Evolutionary conservation across 2,888 invertebrate species (phyloP), one percentile per base, ranked within the genome.

Genomic region (Thecocarcelia acutangulata): DNA sequence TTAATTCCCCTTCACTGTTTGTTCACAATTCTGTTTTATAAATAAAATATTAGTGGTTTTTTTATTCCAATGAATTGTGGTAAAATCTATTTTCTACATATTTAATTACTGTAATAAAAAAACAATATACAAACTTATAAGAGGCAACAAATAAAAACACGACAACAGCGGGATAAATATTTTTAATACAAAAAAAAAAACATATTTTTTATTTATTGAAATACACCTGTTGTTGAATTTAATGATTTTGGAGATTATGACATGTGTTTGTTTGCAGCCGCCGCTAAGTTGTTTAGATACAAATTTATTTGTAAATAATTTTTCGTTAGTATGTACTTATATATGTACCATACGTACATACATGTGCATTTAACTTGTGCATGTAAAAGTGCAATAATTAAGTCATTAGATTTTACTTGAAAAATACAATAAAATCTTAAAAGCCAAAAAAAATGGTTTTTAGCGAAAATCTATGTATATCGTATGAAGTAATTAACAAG

Each of bases 1-100:
- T 40, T 64, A 46, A 64, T 64, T 74, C 24, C 40, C 37, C 63
- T 48, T 24, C 1, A 48, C 24, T 74, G 37, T 74, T 44, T 59
- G 15, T 44, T 13, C 19, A 15, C 56, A 42, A 48, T 58, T 56
- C 21, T 24, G 15, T 46, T 19, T 33, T 33, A 5, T 19, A 44
- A 74, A 74, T 66, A 58, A 42, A 75, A 50, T 44, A 19, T 40
- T 56, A 52, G 66, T 68, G 66, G 58, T n/a, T 68, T 50, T n/a
- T 50, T 68, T 56, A 59, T 68, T 66, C 42, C 37, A 59, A 61
- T 68, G 44, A 44, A 52, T 59, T 76, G 75, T 37, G 75, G 68
- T 68, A 61, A 76, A 68, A 68, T 61, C 24, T 68, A 76, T 68
- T 68, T 76, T 61, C 37, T 68, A 37, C 19, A 68, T 52, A 68